These are phyloP conservation scores for Lycaon pictus DNA, from an alignment of 2,113 vertebrate genomes.

Conservation along the genomic window DNA sequence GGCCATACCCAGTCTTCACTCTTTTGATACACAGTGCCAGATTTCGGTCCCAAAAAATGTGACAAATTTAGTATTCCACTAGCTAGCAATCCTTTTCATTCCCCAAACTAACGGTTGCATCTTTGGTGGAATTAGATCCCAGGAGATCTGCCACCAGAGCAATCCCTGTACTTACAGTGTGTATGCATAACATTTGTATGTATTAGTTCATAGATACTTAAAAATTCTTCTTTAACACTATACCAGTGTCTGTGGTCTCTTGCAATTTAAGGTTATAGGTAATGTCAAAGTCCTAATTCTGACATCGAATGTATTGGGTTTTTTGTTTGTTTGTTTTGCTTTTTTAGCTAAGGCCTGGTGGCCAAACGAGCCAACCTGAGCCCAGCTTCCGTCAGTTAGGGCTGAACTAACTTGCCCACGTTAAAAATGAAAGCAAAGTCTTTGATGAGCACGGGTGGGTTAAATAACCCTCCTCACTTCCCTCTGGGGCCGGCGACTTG, in stretches of 20 bases:
- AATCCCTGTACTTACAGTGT: neutral
- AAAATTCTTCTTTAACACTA: neutral
- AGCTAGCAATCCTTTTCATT: neutral
- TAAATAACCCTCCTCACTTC: neutral
- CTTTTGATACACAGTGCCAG: neutral
- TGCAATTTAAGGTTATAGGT: neutral
- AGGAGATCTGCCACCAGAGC: neutral
- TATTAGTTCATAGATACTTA: neutral
- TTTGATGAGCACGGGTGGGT: neutral
- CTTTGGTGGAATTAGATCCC: neutral
- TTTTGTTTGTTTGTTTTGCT: neutral
- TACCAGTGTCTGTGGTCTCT: neutral
- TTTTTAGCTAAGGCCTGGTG: neutral
- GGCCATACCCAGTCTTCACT: neutral
- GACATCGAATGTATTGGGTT: neutral
- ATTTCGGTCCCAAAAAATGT: neutral
- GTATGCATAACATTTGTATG: neutral
- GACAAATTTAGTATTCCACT: neutral
- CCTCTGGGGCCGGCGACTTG: neutral
- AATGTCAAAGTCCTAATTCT: neutral
- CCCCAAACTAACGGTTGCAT: neutral
- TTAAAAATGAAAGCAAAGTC: conserved; percentile 1
- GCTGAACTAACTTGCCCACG: neutral
- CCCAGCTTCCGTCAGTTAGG: neutral
- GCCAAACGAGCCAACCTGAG: neutral